Percentiles rank a stretch among this genome's conserved stretches.
Conservation (phyloP, 2,888 invertebrate genomes). For the Apamea monoglypha region DNA sequence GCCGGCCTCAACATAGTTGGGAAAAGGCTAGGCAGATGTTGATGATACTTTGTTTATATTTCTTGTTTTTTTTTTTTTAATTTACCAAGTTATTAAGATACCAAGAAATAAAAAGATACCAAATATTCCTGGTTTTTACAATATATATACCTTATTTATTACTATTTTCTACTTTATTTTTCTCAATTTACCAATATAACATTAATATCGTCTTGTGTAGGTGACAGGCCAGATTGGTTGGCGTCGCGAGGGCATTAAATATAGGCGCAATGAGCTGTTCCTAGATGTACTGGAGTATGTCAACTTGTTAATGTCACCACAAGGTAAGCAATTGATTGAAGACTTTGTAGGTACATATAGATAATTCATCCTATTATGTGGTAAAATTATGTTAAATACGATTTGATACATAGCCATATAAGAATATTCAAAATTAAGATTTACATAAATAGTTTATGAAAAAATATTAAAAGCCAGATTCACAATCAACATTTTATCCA, state of each 20-base stretch:
- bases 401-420: too few species aligned
- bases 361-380: neutral
- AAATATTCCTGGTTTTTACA: neutral
- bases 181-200: neutral
- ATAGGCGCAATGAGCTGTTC: constrained; percentile 99
- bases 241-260: constrained; percentile 99
- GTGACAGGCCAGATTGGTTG: constrained; percentile 99
- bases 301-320: constrained; percentile 99
- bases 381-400: neutral
- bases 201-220: constrained; percentile 65
- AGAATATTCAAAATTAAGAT: too few species aligned
- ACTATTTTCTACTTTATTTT: neutral
- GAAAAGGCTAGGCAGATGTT: too few species aligned
- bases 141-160: too few species aligned
- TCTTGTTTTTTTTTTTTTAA: too few species aligned
- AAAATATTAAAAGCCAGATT: neutral
- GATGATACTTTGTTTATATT: too few species aligned
- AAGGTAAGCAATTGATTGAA: constrained; percentile 91
- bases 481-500: neutral
- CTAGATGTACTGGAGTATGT: constrained; percentile 99
- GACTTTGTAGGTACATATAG: too few species aligned
- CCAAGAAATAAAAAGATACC: too few species aligned
- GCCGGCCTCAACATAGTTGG: too few species aligned
- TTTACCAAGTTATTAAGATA: too few species aligned
- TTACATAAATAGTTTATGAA: too few species aligned